phyloP scores from a whole-genome alignment of 2,797 vertebrate species.

The Protosalanx chinensis region DNA sequence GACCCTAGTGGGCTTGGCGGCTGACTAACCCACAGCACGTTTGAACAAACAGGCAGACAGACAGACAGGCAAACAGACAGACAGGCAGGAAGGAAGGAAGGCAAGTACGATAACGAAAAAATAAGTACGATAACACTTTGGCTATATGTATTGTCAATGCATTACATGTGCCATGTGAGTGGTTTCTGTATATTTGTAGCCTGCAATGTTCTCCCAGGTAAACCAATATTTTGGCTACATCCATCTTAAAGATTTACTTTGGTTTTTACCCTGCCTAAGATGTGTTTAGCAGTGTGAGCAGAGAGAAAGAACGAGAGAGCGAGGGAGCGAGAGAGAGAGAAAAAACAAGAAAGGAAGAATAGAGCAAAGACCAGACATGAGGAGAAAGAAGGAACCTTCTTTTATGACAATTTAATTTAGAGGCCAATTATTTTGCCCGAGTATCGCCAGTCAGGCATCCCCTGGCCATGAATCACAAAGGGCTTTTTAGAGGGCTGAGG shows the following conservation, averaged over 20 bases:
- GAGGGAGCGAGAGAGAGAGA: not conserved
- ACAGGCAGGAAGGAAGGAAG: not conserved
- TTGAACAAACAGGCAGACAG: too few species aligned
- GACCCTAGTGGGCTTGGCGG: not conserved
- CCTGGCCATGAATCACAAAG: conserved; percentile 19
- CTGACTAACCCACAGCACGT: not conserved
- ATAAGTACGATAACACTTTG: not conserved
- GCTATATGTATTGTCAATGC: not conserved
- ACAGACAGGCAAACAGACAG: not conserved
- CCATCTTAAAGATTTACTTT: not conserved
- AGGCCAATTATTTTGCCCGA: conserved; percentile 17
- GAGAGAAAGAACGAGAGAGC: not conserved
- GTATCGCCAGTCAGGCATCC: conserved; percentile 7
- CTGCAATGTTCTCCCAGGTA: not conserved
- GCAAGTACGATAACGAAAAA: not conserved
- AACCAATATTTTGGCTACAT: not conserved
- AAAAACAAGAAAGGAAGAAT: not conserved
- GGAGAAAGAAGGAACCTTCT: not conserved
- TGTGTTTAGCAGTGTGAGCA: too few species aligned
- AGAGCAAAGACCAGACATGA: not conserved
- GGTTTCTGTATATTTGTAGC: not conserved
- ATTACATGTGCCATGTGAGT: not conserved
- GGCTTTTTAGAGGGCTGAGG: not conserved
- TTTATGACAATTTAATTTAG: conserved; percentile 17
- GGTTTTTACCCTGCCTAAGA: not conserved